Evolutionary conservation across 2,797 vertebrate species (phyloP).

Genomic region (Cossypha dichroa): DNA sequence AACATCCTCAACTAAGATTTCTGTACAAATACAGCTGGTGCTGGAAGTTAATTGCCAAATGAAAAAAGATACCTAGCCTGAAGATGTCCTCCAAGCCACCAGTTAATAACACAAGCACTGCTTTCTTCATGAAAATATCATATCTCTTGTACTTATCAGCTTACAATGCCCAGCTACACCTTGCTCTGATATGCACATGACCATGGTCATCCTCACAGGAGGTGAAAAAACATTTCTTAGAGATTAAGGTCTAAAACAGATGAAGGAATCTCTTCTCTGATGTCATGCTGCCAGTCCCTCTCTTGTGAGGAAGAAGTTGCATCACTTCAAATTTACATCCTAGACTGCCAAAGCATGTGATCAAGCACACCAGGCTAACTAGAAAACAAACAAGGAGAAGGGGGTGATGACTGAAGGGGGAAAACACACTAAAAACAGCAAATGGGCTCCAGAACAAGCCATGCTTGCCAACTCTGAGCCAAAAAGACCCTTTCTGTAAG

Average conservation of each 20-base stretch:
- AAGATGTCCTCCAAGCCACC: neutral
- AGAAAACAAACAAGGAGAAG: neutral
- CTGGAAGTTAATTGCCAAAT: neutral
- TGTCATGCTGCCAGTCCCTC: neutral
- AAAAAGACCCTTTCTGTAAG: neutral
- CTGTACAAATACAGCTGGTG: neutral
- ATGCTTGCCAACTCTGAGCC: neutral
- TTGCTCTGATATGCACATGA: fast-evolving
- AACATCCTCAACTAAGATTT: neutral
- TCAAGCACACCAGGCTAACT: no score
- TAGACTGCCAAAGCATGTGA: neutral
- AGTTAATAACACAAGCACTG: neutral
- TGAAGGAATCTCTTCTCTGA: neutral
- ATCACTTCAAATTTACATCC: neutral
- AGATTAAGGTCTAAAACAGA: neutral
- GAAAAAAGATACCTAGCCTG: neutral
- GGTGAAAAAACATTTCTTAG: neutral
- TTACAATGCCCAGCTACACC: no score
- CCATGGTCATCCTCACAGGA: neutral
- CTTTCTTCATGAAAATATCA: neutral
- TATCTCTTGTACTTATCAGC: neutral
- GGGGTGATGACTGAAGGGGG: neutral
- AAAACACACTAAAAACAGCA: neutral
- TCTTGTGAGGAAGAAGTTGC: neutral
- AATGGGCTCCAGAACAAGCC: neutral